Percentiles rank a stretch among this genome's conserved stretches.
Conservation (phyloP, 53 echinoderm and acorn worm species). For the Apostichopus leukothele region DNA sequence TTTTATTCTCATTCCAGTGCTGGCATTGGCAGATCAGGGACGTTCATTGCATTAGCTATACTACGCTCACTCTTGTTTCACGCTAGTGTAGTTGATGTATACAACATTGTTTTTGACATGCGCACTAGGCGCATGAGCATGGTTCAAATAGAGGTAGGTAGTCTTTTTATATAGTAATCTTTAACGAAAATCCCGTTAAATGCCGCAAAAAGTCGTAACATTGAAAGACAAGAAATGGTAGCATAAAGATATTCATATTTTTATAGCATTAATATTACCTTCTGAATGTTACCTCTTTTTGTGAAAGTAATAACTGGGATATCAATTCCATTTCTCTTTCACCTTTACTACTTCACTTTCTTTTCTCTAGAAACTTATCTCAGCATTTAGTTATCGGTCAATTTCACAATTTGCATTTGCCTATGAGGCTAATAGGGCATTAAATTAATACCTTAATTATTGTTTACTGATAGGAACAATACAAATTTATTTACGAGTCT, state of each 20-base stretch:
- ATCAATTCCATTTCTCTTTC: no score
- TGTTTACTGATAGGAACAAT: slow-evolving; percentile 2
- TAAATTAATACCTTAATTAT: no score
- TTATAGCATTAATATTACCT: no score
- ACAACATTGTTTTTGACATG: slow-evolving; percentile 40
- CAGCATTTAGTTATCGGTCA: no score
- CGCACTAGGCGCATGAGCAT: slow-evolving; percentile 38
- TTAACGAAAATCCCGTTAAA: background rate
- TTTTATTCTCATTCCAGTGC: background rate
- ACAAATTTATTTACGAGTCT: slow-evolving; percentile 43
- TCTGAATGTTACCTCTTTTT: no score
- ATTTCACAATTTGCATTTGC: no score
- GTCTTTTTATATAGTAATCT: background rate
- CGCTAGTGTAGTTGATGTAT: background rate
- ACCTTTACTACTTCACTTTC: no score
- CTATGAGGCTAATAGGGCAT: no score
- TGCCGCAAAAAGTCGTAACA: no score
- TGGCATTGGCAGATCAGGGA: slow-evolving; percentile 35
- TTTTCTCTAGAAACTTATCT: background rate
- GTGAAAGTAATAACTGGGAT: no score
- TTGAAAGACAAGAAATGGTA: no score
- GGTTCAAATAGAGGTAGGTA: slow-evolving; percentile 35
- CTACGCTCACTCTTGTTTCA: background rate
- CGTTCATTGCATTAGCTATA: slow-evolving; percentile 20
- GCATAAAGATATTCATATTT: no score